Conservation (phyloP, 2,888 invertebrate genomes). For the Spodoptera picta region DNA sequence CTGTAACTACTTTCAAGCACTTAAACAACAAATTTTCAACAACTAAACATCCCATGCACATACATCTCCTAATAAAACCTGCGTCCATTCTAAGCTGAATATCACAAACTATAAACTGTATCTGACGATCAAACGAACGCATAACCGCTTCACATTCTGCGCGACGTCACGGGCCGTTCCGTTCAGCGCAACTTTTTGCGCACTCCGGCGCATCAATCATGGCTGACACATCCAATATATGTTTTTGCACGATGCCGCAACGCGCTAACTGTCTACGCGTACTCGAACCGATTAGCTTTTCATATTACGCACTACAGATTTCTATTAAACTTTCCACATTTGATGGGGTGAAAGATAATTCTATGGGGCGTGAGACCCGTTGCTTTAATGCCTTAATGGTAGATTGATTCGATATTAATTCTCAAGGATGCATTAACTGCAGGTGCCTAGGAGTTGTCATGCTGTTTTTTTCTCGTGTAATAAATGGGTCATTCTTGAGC, state of each 20-base stretch:
- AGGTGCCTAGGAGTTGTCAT: constrained; percentile 74
- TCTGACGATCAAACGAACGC: constrained; percentile 48
- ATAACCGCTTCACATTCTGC: constrained; percentile 66
- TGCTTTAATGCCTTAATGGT: constrained; percentile 74
- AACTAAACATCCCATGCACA: neutral
- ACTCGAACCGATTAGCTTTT: constrained; percentile 78
- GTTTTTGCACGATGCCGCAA: constrained; percentile 79
- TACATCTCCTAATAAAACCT: neutral
- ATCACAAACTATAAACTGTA: constrained; percentile 45
- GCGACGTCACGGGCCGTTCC: constrained; percentile 81
- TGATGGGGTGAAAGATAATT: constrained; percentile 87
- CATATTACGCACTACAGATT: constrained; percentile 84
- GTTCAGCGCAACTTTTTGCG: constrained; percentile 78
- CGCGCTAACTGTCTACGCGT: constrained; percentile 74
- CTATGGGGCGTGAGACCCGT: constrained; percentile 84
- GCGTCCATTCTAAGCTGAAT: constrained; percentile 25
- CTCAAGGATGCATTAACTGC: constrained; percentile 62
- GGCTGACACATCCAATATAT: constrained; percentile 88
- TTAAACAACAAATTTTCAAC: too few species aligned
- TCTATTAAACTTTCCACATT: constrained; percentile 87
- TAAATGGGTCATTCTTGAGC: constrained; percentile 60
- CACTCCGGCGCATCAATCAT: constrained; percentile 83
- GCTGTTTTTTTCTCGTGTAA: constrained; percentile 64
- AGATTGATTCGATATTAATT: constrained; percentile 88
- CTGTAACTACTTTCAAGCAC: too few species aligned